A percentile compares a stretch with the other conserved stretches of the same genome.
Evolutionary conservation across 1,140 invertebrate genomes (phyloP).

Genomic region (Temnothorax curvispinosus): DNA sequence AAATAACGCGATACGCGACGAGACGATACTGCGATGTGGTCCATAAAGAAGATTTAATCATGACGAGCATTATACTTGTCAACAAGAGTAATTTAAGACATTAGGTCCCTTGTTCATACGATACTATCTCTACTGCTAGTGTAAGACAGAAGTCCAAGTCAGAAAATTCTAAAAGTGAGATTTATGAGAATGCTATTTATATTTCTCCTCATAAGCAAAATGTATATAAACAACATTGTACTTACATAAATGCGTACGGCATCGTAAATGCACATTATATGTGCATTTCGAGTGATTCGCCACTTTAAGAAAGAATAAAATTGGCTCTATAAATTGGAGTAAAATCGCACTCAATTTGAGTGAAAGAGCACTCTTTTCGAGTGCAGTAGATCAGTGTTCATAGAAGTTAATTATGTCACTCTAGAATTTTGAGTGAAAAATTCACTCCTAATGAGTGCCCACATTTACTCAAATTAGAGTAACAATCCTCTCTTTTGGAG

Average conservation of each 20-base stretch:
- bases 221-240: too few species aligned
- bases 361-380: too few species aligned
- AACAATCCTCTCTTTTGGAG: too few species aligned
- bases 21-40: background rate
- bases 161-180: background rate
- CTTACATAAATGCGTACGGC: background rate
- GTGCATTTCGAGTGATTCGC: too few species aligned
- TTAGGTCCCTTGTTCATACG: background rate
- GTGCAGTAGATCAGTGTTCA: too few species aligned
- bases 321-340: too few species aligned
- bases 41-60: conserved; percentile 17
- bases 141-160: background rate
- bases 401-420: too few species aligned
- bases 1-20: background rate
- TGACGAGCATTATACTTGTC: background rate
- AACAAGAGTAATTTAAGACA: background rate
- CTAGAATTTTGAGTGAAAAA: too few species aligned
- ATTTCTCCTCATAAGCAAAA: background rate
- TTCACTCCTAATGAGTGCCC: too few species aligned
- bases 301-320: too few species aligned
- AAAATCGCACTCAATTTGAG: too few species aligned
- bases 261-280: background rate
- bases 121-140: background rate
- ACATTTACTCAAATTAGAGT: too few species aligned
- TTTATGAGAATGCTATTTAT: background rate